Evolutionary conservation across 1,140 invertebrate genomes (phyloP).

Genomic region (Tyrophagus putrescentiae): DNA sequence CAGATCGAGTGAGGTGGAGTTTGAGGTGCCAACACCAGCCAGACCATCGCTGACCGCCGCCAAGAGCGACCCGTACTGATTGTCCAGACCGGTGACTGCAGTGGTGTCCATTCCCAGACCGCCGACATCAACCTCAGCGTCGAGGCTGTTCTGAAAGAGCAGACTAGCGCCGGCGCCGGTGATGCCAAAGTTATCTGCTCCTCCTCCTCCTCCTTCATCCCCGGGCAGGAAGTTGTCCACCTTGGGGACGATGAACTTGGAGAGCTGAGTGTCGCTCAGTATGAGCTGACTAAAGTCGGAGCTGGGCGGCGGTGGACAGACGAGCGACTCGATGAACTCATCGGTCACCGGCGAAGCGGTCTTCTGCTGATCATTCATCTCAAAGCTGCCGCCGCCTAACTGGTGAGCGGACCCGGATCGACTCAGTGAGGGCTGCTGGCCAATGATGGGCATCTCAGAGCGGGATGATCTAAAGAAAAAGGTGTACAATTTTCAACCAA

Average conservation of each 20-base stretch:
- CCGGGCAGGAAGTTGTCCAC: conserved; percentile 11
- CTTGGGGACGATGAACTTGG: conserved; percentile 72
- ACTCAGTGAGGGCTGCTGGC: neutral
- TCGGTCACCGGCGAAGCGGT: conserved; percentile 51
- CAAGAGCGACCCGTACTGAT: neutral
- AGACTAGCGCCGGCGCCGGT: too few relatives aligned
- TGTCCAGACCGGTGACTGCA: too few relatives aligned
- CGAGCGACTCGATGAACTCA: conserved; percentile 84
- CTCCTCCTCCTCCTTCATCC: too few relatives aligned
- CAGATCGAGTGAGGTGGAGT: neutral
- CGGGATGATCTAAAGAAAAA: conserved; percentile 11
- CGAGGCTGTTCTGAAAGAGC: too few relatives aligned
- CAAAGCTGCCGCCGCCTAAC: neutral
- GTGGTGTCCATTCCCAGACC: too few relatives aligned
- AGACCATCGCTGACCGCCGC: neutral
- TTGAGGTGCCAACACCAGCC: neutral
- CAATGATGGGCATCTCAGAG: neutral
- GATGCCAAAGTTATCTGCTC: too few relatives aligned
- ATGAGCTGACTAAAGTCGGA: conserved; percentile 54
- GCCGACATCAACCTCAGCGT: too few relatives aligned
- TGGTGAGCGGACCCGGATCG: conserved; percentile 1
- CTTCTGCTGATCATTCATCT: neutral
- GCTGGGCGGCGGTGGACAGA: conserved; percentile 77
- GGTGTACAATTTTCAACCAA: too few relatives aligned
- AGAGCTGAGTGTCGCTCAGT: conserved; percentile 88